Evolutionary conservation across 2,113 vertebrate species (phyloP), one percentile per base, ranked within the genome.

Genomic region (Myotis yumanensis): DNA sequence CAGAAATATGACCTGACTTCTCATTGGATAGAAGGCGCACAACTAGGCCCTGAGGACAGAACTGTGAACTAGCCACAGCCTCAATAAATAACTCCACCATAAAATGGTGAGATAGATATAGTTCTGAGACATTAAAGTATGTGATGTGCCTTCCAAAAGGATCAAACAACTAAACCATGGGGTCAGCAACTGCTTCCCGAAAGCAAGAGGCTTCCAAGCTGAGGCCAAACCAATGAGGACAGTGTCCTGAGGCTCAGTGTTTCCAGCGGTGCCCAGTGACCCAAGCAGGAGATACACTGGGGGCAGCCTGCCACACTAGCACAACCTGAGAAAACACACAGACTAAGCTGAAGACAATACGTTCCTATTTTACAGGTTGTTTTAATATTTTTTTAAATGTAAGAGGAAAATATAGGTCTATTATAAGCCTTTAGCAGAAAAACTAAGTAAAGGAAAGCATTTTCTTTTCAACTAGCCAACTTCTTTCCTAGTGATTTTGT

Each of bases 301-400:
- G 48, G 28, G 12, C 32, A 83, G 4, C 17, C 66, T 46, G 5
- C 3, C 0, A 1, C 2, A 3, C 3, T 43, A 66, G 11, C 6
- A 46, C 14, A 90, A n/a, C 32, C 54, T 40, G 9, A 46, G 54
- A 87, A 81, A 64, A 62, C 6, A 59, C 10, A 62, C 11, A 4
- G 7, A 22, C 2, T 12, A 82, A 40, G 14, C 40, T 40, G 72
- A 75, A 71, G 59, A 54, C 35, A 69, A 79, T 11, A 52, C n/a
- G 3, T 85, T 95, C 54, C 18, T 54, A 40, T 72, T 82, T 80
- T 68, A 46, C 3, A 54, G 48, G 69, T 71, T 80, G n/a, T 72
- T 88, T 92, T 87, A 80, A 48, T 59, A 43, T 51, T 88, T 86
- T 30, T 51, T 95, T 82, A 77, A 79, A 82, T 73, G n/a, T 37